phyloP scores from a whole-genome alignment of 2,113 vertebrate species.

The Bubalus kerabau region DNA sequence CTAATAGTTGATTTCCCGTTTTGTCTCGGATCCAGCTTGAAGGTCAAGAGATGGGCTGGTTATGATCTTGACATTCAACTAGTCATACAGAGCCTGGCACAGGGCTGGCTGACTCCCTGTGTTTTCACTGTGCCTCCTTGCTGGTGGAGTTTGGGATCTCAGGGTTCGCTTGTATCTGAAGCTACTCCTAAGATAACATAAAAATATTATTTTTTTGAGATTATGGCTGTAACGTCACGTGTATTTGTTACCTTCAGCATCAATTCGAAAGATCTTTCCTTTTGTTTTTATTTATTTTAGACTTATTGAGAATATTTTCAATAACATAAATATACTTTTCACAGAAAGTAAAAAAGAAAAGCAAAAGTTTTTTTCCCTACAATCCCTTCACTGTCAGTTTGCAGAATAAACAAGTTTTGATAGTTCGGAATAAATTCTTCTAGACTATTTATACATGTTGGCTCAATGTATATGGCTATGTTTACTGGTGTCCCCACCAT shows the following conservation, averaged over 20 bases:
- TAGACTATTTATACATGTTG: neutral
- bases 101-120: neutral
- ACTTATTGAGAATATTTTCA: neutral
- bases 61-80: neutral
- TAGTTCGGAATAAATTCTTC: neutral
- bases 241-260: neutral
- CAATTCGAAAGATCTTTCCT: neutral
- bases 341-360: neutral
- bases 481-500: neutral
- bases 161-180: neutral
- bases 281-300: constrained; percentile 10
- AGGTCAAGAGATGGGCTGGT: neutral
- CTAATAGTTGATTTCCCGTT: neutral
- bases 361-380: neutral
- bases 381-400: neutral
- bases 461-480: neutral
- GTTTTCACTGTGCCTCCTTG: neutral
- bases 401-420: neutral
- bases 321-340: neutral
- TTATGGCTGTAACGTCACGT: neutral
- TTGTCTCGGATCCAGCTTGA: neutral
- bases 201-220: neutral
- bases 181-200: neutral
- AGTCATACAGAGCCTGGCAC: neutral
- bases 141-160: neutral